phyloP scores from a whole-genome alignment of 2,113 vertebrate genomes.

The Jacana jacana region DNA sequence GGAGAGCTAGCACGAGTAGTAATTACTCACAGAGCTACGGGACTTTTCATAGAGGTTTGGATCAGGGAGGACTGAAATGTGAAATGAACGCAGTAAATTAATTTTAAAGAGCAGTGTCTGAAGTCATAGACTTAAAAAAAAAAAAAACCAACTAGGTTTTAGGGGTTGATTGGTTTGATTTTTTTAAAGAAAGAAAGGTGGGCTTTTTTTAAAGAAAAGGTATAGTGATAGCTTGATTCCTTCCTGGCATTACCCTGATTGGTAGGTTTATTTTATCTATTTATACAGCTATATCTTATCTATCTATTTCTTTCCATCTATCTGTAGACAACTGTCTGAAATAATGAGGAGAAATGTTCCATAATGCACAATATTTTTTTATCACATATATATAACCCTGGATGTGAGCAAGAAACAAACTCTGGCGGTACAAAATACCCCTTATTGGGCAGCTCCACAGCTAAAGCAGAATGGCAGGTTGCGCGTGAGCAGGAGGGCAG shows the following conservation, averaged over 20 bases:
- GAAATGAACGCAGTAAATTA: not conserved
- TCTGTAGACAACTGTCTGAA: not conserved
- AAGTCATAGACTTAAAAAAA: not conserved
- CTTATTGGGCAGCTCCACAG: not conserved
- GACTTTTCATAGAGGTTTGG: not conserved
- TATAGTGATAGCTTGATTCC: not conserved
- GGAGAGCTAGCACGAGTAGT: not conserved
- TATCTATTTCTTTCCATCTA: not conserved
- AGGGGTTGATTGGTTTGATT: not conserved
- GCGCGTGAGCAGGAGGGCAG: rapidly evolving
- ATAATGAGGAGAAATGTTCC: not conserved
- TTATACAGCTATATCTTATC: not conserved
- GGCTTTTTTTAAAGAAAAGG: not conserved
- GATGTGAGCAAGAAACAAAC: not conserved
- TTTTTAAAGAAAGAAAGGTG: too few species aligned
- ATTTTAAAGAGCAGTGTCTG: not conserved
- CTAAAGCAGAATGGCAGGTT: not conserved
- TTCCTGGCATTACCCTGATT: not conserved
- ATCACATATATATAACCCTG: not conserved
- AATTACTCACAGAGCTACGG: not conserved
- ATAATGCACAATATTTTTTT: not conserved
- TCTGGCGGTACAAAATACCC: not conserved
- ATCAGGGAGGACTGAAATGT: not conserved
- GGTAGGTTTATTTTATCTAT: not conserved
- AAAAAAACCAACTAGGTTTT: not conserved